phyloP scores from a whole-genome alignment of 2,797 vertebrate genomes.

The Lutjanus argentimaculatus region DNA sequence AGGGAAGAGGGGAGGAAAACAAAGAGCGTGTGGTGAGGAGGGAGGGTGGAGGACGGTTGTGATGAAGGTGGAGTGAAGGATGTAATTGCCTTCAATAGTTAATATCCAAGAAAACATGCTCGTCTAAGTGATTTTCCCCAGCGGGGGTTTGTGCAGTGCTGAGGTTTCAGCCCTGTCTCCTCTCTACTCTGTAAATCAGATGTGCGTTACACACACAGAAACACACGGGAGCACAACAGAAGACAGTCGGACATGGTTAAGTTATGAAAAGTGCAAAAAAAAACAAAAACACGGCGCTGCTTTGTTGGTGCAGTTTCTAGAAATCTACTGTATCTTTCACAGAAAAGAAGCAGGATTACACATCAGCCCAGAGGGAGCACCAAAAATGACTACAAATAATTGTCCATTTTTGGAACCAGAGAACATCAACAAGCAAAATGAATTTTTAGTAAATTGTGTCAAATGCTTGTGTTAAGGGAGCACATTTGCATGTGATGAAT shows the following conservation, averaged over 20 bases:
- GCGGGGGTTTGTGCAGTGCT: slow-evolving; percentile 32
- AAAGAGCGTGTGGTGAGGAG: slow-evolving; percentile 23
- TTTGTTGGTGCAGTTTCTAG: slow-evolving; percentile 18
- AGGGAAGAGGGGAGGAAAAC: slow-evolving; percentile 27
- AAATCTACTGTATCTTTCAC: background rate
- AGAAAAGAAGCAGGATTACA: background rate
- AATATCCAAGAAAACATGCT: slow-evolving; percentile 66
- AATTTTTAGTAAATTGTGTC: slow-evolving; percentile 65
- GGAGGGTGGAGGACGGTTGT: background rate
- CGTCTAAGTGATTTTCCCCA: slow-evolving; percentile 60
- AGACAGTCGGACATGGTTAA: slow-evolving; percentile 33
- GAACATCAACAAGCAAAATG: slow-evolving; percentile 54
- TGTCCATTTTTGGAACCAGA: background rate
- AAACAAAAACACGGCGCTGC: background rate
- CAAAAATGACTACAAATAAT: background rate
- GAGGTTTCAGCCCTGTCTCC: slow-evolving; percentile 21
- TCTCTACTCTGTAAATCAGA: slow-evolving; percentile 34
- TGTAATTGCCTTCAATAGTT: slow-evolving; percentile 72
- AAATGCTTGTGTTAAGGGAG: slow-evolving; percentile 59
- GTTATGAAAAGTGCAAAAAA: slow-evolving; percentile 23
- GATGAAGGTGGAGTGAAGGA: slow-evolving; percentile 41
- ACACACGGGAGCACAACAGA: slow-evolving; percentile 10
- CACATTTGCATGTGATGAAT: slow-evolving; percentile 68
- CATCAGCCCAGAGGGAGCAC: background rate
- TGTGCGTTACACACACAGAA: slow-evolving; percentile 2